A percentile compares a stretch with the other conserved stretches of the same genome.
Conservation (phyloP, 2,113 vertebrate species). For the Phylloscopus trochiloides region DNA sequence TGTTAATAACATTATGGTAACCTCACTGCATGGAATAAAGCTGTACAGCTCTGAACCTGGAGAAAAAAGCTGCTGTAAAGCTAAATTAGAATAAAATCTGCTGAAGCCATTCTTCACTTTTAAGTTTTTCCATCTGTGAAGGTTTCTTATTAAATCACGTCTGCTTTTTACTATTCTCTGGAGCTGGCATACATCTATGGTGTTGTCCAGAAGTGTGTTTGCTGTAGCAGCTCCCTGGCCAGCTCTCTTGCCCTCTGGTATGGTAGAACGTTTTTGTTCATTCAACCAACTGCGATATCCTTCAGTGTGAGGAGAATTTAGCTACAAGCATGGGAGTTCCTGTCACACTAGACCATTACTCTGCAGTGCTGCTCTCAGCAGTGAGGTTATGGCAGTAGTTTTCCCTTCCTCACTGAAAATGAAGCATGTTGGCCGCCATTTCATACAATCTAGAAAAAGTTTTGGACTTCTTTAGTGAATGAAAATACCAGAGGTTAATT, state of each 20-base stretch:
- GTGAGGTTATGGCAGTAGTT: background rate
- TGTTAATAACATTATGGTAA: background rate
- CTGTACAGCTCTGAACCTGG: background rate
- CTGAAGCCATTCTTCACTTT: background rate
- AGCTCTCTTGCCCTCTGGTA: background rate
- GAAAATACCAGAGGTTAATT: background rate
- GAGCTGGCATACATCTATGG: background rate
- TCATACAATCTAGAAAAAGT: background rate
- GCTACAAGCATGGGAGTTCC: background rate
- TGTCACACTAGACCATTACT: background rate
- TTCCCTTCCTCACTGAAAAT: background rate
- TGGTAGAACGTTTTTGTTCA: background rate
- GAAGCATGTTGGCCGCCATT: background rate
- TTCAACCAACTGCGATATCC: background rate
- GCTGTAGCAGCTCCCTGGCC: background rate
- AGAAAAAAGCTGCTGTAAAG: background rate
- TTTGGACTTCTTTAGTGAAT: background rate
- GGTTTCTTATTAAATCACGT: accelerated
- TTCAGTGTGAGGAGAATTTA: background rate
- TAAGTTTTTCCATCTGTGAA: background rate
- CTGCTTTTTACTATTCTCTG: background rate
- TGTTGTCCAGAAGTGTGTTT: background rate
- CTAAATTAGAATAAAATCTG: background rate
- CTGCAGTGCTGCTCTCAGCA: background rate
- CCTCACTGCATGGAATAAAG: background rate